A percentile compares a stretch with the other conserved stretches of the same genome.
These are phyloP conservation scores for Embidobia sp. DNA, from an alignment of 2,888 invertebrate species.

Conservation along the genomic window DNA sequence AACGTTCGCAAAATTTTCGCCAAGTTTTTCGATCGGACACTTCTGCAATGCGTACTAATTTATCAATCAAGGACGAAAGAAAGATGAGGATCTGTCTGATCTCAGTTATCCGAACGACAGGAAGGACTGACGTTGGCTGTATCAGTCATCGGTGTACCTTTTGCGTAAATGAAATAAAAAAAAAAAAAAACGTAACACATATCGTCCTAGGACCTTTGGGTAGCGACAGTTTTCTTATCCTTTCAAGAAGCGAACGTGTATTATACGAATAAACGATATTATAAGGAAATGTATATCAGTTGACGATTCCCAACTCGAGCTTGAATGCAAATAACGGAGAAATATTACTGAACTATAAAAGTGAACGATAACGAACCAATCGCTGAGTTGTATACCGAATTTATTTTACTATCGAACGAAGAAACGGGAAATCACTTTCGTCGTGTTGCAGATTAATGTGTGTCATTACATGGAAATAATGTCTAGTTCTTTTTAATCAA, in stretches of 20 bases:
- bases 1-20: neutral
- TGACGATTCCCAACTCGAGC: constrained; percentile 52
- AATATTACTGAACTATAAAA: constrained; percentile 26
- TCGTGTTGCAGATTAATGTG: constrained; percentile 62
- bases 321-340: constrained; percentile 39
- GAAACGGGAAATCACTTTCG: constrained; percentile 53
- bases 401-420: constrained; percentile 48
- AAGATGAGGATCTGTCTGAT: constrained; percentile 41
- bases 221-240: constrained; percentile 60
- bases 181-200: constrained; percentile 64
- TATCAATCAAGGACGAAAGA: constrained; percentile 43
- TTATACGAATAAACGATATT: constrained; percentile 44
- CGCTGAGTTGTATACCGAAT: constrained; percentile 37
- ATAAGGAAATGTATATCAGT: constrained; percentile 55
- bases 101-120: constrained; percentile 42
- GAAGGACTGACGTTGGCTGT: constrained; percentile 56
- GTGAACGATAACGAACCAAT: constrained; percentile 34
- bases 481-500: constrained; percentile 15
- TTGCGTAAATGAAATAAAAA: constrained; percentile 23
- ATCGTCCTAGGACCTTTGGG: constrained; percentile 68
- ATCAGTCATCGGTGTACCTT: constrained; percentile 67
- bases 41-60: constrained; percentile 28
- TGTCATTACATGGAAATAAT: constrained; percentile 40
- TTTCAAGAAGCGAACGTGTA: constrained; percentile 53
- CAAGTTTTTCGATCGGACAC: constrained; percentile 18